Percentiles rank a stretch among this genome's conserved stretches.
These are phyloP conservation scores for Didymodactylos carnosus DNA, from an alignment of 2,888 invertebrate species.

Conservation along the genomic window DNA sequence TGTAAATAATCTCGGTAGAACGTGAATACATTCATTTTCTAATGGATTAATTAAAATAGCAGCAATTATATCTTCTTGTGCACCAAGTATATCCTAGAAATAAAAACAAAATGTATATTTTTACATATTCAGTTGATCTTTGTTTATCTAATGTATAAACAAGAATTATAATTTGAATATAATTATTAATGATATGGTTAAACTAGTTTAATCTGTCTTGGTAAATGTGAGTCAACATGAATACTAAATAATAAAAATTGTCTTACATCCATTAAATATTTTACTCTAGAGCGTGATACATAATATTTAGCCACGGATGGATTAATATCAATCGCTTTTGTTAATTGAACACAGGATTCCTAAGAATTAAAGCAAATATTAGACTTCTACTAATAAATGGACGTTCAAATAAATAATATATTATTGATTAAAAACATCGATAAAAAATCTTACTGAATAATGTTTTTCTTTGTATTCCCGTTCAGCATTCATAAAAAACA, in stretches of 20 bases:
- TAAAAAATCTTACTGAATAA: slow-evolving; percentile 21
- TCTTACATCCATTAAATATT: slow-evolving; percentile 9
- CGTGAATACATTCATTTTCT: not conserved
- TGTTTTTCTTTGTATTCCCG: slow-evolving; percentile 24
- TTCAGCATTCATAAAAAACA: slow-evolving; percentile 29
- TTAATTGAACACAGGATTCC: slow-evolving; percentile 4
- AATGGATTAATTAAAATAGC: not conserved
- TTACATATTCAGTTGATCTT: no score
- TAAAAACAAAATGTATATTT: no score
- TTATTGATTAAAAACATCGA: not conserved
- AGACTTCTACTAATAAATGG: not conserved
- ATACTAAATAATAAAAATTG: no score
- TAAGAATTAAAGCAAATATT: not conserved
- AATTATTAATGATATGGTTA: no score
- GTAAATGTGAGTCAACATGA: no score
- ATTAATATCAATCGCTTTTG: slow-evolving; percentile 21
- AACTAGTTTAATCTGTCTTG: no score
- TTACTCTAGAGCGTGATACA: slow-evolving; percentile 7
- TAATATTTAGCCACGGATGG: slow-evolving; percentile 8
- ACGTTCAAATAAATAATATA: no score
- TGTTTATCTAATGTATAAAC: no score
- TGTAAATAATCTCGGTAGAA: not conserved
- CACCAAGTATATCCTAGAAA: not conserved
- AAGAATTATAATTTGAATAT: no score
- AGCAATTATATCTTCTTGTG: not conserved